Conservation (phyloP, 1,140 invertebrate genomes). For the Venustaconcha ellipsiformis region DNA sequence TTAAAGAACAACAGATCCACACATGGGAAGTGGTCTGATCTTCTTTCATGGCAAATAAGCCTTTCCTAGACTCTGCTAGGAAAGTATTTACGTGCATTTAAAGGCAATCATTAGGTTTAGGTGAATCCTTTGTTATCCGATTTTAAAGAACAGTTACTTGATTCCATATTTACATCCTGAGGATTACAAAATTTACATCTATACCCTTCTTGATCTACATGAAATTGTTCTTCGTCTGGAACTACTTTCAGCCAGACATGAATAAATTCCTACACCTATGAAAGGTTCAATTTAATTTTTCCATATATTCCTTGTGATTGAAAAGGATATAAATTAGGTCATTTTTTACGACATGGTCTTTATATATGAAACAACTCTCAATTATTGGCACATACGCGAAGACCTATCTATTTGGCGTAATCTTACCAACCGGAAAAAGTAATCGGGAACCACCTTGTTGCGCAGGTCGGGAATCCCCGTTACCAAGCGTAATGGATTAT, state of each 20-base stretch:
- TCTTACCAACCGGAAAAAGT: constrained; percentile 19
- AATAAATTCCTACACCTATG: too few species aligned
- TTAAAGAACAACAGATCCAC: background rate
- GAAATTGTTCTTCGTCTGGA: too few species aligned
- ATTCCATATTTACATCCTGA: too few species aligned
- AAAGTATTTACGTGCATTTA: background rate
- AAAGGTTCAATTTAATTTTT: background rate
- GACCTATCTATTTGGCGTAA: constrained; percentile 1
- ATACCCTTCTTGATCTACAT: too few species aligned
- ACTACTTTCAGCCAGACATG: too few species aligned
- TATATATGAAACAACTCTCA: background rate
- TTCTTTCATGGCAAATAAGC: background rate
- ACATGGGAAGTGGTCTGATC: background rate
- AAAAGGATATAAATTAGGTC: background rate
- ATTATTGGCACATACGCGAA: background rate
- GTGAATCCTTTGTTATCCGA: background rate
- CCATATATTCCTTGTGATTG: constrained; percentile 21
- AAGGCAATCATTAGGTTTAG: background rate
- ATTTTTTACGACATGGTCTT: background rate
- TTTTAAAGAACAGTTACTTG: too few species aligned
- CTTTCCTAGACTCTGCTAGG: background rate
- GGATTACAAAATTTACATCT: too few species aligned
- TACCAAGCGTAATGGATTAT: constrained; percentile 36
- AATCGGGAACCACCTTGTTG: constrained; percentile 23
- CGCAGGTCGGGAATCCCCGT: constrained; percentile 47